phyloP scores from a whole-genome alignment of 2,113 vertebrate species.

The Pampusana beccarii region DNA sequence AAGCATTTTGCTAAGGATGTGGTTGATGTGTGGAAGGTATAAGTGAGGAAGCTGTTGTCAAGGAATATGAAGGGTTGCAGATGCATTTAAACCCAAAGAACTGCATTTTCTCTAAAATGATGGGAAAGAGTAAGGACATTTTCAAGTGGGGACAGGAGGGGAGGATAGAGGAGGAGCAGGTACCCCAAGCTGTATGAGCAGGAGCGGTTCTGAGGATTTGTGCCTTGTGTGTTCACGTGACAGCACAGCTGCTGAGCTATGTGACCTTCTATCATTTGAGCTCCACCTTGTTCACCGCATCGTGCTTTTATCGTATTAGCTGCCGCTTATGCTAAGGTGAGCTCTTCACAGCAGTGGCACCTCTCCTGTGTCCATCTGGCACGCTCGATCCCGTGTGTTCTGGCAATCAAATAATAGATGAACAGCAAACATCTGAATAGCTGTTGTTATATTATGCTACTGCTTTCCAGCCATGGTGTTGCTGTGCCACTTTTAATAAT shows the following conservation, averaged over 20 bases:
- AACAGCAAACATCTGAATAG: not conserved
- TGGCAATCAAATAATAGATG: not conserved
- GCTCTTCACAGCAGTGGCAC: not conserved
- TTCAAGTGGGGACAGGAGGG: not conserved
- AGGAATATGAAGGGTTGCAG: not conserved
- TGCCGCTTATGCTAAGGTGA: not conserved
- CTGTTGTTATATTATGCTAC: not conserved
- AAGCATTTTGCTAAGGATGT: not conserved
- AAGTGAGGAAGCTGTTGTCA: not conserved
- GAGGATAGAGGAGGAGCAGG: not conserved
- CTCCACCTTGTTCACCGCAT: not conserved
- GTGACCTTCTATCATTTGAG: not conserved
- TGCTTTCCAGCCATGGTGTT: not conserved
- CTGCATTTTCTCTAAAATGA: not conserved
- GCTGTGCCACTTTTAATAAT: conserved; percentile 55
- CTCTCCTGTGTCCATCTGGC: not conserved
- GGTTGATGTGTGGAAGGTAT: not conserved
- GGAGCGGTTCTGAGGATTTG: not conserved
- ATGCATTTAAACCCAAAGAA: not conserved
- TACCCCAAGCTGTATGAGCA: not conserved
- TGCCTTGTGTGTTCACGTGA: not conserved
- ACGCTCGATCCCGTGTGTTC: fast-evolving
- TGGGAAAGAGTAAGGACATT: not conserved
- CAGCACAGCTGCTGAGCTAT: not conserved
- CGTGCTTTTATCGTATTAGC: not conserved